A percentile compares a stretch with the other conserved stretches of the same genome.
phyloP scores from a whole-genome alignment of 2,888 invertebrate species.

The Hirudinaria manillensis region DNA sequence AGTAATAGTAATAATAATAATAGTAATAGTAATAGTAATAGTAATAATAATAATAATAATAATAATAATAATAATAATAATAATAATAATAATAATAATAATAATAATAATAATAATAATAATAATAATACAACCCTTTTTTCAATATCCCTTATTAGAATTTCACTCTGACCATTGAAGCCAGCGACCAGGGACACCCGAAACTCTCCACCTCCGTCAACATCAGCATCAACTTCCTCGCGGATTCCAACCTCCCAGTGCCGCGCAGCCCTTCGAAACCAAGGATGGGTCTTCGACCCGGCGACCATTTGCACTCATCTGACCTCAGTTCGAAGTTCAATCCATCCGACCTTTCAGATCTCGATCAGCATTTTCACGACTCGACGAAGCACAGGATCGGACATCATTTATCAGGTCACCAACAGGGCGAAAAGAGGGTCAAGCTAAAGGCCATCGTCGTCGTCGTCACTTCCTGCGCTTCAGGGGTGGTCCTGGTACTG shows the following conservation, averaged over 20 bases:
- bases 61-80: too few relatives aligned
- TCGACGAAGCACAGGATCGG: not conserved
- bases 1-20: too few relatives aligned
- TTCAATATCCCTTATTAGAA: not conserved
- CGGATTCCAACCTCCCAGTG: not conserved
- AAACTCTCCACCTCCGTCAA: not conserved
- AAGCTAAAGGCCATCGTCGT: conserved; percentile 21
- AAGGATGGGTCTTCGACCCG: not conserved
- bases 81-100: too few relatives aligned
- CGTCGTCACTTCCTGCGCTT: conserved; percentile 28
- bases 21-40: too few relatives aligned
- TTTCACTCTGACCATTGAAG: not conserved
- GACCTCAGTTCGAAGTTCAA: not conserved
- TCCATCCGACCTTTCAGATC: not conserved
- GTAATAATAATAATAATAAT: too few relatives aligned
- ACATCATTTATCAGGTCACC: not conserved
- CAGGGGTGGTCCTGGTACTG: conserved; percentile 25
- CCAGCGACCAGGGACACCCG: not conserved
- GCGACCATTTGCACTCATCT: not conserved
- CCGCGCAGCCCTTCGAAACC: not conserved
- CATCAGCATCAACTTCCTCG: not conserved
- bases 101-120: too few relatives aligned
- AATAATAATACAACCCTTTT: too few relatives aligned
- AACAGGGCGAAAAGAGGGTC: not conserved
- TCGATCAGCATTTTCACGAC: not conserved